These are phyloP conservation scores for Chloromyia formosa DNA, from an alignment of 2,888 invertebrate genomes.

Conservation along the genomic window DNA sequence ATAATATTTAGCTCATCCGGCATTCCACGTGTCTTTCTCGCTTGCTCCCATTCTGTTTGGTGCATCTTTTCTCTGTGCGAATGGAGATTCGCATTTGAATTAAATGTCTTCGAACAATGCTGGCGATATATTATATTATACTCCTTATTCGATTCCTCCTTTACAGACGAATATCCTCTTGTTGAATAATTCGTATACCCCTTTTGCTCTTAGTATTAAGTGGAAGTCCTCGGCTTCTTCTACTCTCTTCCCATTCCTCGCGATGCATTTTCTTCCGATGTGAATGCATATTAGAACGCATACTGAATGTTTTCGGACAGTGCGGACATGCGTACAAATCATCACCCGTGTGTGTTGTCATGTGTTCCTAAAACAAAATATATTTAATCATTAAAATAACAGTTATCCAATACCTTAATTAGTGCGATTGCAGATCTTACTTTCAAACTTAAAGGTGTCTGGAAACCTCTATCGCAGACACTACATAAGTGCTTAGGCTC, in stretches of 20 bases:
- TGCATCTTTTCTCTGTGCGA: slow-evolving; percentile 62
- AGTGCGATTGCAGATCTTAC: slow-evolving; percentile 49
- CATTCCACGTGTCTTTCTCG: slow-evolving; percentile 54
- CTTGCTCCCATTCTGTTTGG: slow-evolving; percentile 59
- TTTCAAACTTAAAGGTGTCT: slow-evolving; percentile 56
- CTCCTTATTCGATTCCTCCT: too few species aligned
- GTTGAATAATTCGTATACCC: slow-evolving; percentile 7
- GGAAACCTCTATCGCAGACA: slow-evolving; percentile 57
- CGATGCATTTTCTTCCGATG: slow-evolving; percentile 47
- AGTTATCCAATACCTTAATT: not conserved
- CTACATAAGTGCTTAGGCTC: slow-evolving; percentile 41
- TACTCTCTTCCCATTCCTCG: slow-evolving; percentile 41
- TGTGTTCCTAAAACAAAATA: slow-evolving; percentile 41
- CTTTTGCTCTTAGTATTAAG: slow-evolving; percentile 13
- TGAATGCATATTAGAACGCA: too few species aligned
- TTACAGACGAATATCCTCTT: too few species aligned
- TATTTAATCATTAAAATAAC: too few species aligned
- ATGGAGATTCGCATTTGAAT: slow-evolving; percentile 63
- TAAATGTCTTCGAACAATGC: slow-evolving; percentile 62
- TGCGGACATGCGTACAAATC: slow-evolving; percentile 46
- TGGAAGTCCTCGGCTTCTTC: slow-evolving; percentile 34
- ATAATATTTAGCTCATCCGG: not conserved
- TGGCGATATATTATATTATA: too few species aligned
- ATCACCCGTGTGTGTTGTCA: slow-evolving; percentile 46
- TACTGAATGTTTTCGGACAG: too few species aligned